These are phyloP conservation scores for Drosophila atroscutellata DNA, from an alignment of 2,888 invertebrate species.

Conservation along the genomic window DNA sequence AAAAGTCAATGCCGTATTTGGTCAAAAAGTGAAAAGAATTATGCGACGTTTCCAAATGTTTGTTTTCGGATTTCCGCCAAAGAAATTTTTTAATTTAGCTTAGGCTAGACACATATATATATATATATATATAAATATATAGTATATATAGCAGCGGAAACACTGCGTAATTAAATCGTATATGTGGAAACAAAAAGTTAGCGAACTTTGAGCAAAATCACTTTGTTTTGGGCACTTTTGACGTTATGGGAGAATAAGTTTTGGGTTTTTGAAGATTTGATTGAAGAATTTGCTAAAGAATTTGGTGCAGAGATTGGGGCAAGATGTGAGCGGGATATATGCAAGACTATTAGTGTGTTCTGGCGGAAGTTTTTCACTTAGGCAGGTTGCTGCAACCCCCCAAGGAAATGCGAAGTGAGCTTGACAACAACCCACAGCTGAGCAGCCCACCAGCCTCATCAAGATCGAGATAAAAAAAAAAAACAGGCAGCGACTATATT, in stretches of 20 bases:
- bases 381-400: slow-evolving; percentile 3
- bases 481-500: slow-evolving; percentile 13
- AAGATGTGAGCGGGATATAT: neutral
- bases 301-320: neutral
- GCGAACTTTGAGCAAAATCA: slow-evolving; percentile 35
- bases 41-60: slow-evolving; percentile 58
- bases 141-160: slow-evolving; percentile 50
- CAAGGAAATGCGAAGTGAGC: slow-evolving; percentile 47
- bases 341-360: neutral
- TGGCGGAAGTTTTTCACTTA: slow-evolving; percentile 25
- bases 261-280: slow-evolving; percentile 1
- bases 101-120: neutral
- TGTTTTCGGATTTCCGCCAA: slow-evolving; percentile 71
- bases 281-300: slow-evolving; percentile 1
- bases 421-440: slow-evolving; percentile 33
- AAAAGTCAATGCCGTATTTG: slow-evolving; percentile 67
- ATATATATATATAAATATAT: neutral
- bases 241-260: slow-evolving; percentile 67
- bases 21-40: slow-evolving; percentile 76
- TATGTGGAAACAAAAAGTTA: slow-evolving; percentile 36
- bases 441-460: slow-evolving; percentile 32
- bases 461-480: slow-evolving; percentile 21
- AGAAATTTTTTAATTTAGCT: slow-evolving; percentile 63
- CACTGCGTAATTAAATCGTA: slow-evolving; percentile 60
- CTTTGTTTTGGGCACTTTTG: slow-evolving; percentile 19